Conservation (phyloP, 2,797 vertebrate species). For the Crypturellus tataupa region DNA sequence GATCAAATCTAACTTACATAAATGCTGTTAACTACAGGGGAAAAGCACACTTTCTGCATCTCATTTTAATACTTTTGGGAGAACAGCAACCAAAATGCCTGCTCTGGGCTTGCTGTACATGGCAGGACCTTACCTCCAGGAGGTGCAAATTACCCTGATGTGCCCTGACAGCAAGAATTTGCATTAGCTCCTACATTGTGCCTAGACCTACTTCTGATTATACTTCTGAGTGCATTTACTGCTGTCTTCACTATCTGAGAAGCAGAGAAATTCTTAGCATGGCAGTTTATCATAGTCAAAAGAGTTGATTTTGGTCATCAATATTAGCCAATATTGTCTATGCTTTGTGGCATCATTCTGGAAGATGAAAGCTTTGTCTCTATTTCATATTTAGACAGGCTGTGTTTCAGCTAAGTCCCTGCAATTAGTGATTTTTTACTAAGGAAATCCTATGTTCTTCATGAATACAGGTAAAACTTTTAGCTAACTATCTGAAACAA, state of each 20-base stretch:
- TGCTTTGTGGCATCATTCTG: background rate
- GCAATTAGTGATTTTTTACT: background rate
- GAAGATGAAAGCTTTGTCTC: background rate
- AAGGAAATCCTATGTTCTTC: background rate
- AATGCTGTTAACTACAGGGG: background rate
- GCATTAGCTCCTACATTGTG: background rate
- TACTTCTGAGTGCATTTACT: constrained; percentile 25
- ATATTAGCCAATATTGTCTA: background rate
- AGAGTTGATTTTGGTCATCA: background rate
- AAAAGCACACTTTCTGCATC: background rate
- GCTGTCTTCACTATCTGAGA: background rate
- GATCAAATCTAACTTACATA: background rate
- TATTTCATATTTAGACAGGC: background rate
- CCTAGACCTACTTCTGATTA: background rate
- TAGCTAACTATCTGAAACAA: background rate
- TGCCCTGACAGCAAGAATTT: background rate
- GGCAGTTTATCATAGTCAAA: background rate
- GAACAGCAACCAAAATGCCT: background rate
- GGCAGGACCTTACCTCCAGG: background rate
- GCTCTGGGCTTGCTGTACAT: background rate
- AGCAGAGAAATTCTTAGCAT: background rate
- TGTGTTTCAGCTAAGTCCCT: background rate
- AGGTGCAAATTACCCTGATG: background rate
- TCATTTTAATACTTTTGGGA: background rate
- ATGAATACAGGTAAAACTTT: background rate